phyloP scores from a whole-genome alignment of 2,797 vertebrate species.

The Tragopan temminckii region DNA sequence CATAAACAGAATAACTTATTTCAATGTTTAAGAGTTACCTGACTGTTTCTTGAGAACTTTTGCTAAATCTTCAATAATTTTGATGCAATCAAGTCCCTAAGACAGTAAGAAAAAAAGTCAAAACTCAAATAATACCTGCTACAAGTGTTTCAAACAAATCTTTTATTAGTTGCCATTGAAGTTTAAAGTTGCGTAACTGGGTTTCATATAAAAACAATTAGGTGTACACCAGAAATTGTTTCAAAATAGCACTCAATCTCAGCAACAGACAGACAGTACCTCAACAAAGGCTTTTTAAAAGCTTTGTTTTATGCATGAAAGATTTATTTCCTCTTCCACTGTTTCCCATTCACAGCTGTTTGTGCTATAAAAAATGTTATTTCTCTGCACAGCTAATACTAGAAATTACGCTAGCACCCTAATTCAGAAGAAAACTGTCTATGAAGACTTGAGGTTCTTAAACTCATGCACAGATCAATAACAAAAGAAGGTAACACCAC shows the following conservation, averaged over 20 bases:
- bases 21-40: conserved; percentile 80
- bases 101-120: not conserved
- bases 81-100: conserved; percentile 91
- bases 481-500: not conserved
- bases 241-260: not conserved
- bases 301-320: not conserved
- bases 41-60: conserved; percentile 90
- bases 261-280: not conserved
- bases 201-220: not conserved
- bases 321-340: not conserved
- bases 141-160: not conserved
- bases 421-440: not conserved
- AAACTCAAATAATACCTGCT: not conserved
- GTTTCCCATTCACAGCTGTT: not conserved
- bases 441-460: not conserved
- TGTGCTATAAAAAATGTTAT: not conserved
- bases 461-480: not conserved
- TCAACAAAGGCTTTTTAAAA: not conserved
- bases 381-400: not conserved
- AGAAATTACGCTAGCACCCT: not conserved
- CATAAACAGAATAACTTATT: not conserved
- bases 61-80: conserved; percentile 91
- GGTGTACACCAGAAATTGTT: not conserved
- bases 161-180: not conserved
- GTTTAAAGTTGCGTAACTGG: not conserved